Base-by-base conservation (phyloP, 1,140 invertebrate genomes). In the Hetaerina americana region DNA sequence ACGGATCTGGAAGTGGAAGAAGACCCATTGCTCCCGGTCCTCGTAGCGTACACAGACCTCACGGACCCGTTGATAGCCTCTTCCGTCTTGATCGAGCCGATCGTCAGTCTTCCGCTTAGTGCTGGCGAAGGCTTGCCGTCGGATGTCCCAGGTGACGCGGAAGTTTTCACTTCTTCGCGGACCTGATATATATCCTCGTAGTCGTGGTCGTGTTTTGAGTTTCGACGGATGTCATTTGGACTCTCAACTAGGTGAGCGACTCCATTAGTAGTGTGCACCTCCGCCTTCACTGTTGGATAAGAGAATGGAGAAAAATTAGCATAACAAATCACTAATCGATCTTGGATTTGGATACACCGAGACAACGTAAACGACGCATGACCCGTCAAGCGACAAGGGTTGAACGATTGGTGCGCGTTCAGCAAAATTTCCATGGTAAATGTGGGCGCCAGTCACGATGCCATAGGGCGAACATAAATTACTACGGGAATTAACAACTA, bases 141-240 rank as follows among this genome's bases (percentile, higher is more conserved):
- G 40, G 70, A 66, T 5, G 24, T 66, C 25, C 73, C 73, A 26
- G 67, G 71, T 66, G 68, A 66, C 26, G 73, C 75, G 27, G 73
- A 72, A 15, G 12, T 28, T 12, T 69, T 70, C 27, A 76, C 83
- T 72, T 89, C 86, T 66, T 88, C 86, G 27, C 86, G 81, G 10
- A 89, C 84, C 75, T 87, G 75, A 77, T 90, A 90, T 66, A 91
- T 90, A 72, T 91, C 89, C 78, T 91, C 89, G 76, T 91, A 91
- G 76, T 90, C 89, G 72, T 90, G 87, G 1, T 84, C 83, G 66
- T 72, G 18, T 70, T 74, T 71, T 24, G 68, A 72, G 66, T 26
- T 31, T 5, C 68, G 73, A 57, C 69, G 25, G 69, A 15, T 71
- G 70, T 71, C 28, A 70, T 82, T 82, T 8, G 83, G 78, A 72